Evolutionary conservation across 2,797 vertebrate genomes (phyloP), one percentile per base, ranked within the genome.

Genomic region (Eleutherodactylus coqui): DNA sequence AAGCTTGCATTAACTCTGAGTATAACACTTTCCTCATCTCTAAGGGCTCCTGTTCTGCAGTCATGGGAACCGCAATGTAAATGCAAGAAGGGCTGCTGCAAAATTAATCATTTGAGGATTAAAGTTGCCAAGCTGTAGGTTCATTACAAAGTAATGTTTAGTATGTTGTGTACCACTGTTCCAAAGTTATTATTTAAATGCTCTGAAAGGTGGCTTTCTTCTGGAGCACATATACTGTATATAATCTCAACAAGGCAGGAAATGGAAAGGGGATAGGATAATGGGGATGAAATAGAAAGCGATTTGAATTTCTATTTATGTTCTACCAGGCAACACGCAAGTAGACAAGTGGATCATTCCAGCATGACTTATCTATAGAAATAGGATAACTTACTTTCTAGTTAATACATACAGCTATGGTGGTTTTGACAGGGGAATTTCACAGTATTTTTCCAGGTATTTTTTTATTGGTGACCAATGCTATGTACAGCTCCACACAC

Each of bases 91-190:
- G 53, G 43, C 76, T 67, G 55, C 45, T 69, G 45, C 49, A 72
- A 84, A 76, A 80, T 84, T 72, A 81, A 87, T 84, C 77, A 84
- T 80, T 75, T 38, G 77, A 84, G 82, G 69, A 80, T 84, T 87
- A 84, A 84, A 79, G 69, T 53, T 84, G 76, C 80, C 51, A 58
- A 24, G 43, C 69, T 80, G 47, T 55, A 80, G 32, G 38, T 76
- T 79, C 70, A 75, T 87, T 84, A 84, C 77, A 75, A 84, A 80
- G 49, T 80, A 75, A 80, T 80, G 55, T 64, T 79, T 87, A 79
- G 72, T 78, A 58, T 75, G 69, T 73, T 69, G 84, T 75, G 69
- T 36, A 34, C 69, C 69, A 43, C 76, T 53, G 60, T 75, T 87
- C 13, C 51, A 55, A 51, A 73, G 38, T 51, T 69, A 58, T 45